Evolutionary conservation across 2,113 vertebrate genomes (phyloP), one percentile per base, ranked within the genome.

Genomic region (Vicugna pacos): DNA sequence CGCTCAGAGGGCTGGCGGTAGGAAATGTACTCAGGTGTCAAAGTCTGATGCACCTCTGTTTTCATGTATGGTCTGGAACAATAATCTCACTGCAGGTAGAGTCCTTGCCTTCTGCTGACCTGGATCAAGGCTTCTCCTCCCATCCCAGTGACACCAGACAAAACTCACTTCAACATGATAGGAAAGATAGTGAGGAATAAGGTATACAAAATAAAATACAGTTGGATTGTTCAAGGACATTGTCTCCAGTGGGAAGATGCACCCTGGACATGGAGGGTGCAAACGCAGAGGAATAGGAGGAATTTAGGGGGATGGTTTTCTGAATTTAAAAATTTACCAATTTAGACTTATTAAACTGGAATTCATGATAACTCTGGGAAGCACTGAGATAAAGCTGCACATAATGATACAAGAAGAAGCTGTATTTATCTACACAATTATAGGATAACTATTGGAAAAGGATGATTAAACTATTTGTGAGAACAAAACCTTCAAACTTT

Each of bases 281-380:
- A 11, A 46, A 8, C 52, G 12, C 13, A 80, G 42, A 56, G 15
- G 24, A 20, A 60, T 3, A n/a, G 12, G 35, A 89, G 17, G 15
- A 69, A 28, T 95, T 85, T 52, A 81, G 22, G 67, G 19, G 69
- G 16, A 72, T 64, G 35, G 22, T 54, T 89, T 93, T 52, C 32
- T 89, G 62, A 14, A 94, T 86, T 89, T 86, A 83, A 90, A 88
- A 17, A 6, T 70, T 90, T 8, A 42, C 52, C 48, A 50, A 73
- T 48, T 83, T 38, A 90, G 64, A 88, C n/a, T 54, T 54, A 69
- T 20, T 58, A 46, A 84, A n/a, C 26, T 60, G 28, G 35, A 84
- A 60, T 70, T 75, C 17, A 1, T 46, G 42, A 38, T 72, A 80
- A 76, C 48, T 81, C 54, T 60, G 14, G 52, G 32, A 28, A 89